Conservation (phyloP, 2,113 vertebrate species). For the Diadophis punctatus region DNA sequence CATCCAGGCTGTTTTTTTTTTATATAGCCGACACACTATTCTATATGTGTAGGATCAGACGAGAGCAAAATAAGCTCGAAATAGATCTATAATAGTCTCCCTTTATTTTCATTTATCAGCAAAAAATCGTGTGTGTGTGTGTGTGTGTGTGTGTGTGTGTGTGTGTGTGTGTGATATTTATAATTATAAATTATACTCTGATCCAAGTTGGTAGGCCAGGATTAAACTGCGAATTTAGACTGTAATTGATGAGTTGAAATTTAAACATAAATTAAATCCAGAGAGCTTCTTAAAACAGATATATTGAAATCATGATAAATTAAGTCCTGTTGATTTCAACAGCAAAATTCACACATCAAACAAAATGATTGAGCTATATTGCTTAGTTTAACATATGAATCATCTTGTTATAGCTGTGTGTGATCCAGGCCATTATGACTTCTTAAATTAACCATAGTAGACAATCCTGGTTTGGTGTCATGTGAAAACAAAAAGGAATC, state of each 20-base stretch:
- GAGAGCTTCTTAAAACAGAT: neutral
- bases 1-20: too few species aligned
- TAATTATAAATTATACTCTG: neutral
- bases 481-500: neutral
- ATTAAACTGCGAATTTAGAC: neutral
- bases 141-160: too few species aligned
- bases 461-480: neutral
- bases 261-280: neutral
- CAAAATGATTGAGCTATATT: neutral
- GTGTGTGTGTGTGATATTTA: too few species aligned
- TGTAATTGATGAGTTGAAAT: neutral
- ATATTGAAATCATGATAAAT: neutral
- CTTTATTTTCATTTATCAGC: too few species aligned
- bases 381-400: neutral
- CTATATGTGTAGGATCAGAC: too few species aligned
- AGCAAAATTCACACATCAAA: neutral
- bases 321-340: neutral
- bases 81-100: too few species aligned
- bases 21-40: too few species aligned
- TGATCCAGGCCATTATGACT: neutral
- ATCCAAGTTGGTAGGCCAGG: neutral
- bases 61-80: too few species aligned
- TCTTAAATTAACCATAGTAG: neutral
- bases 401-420: neutral
- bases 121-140: too few species aligned